phyloP scores from a whole-genome alignment of 2,797 vertebrate species.

The Phoebastria nigripes region DNA sequence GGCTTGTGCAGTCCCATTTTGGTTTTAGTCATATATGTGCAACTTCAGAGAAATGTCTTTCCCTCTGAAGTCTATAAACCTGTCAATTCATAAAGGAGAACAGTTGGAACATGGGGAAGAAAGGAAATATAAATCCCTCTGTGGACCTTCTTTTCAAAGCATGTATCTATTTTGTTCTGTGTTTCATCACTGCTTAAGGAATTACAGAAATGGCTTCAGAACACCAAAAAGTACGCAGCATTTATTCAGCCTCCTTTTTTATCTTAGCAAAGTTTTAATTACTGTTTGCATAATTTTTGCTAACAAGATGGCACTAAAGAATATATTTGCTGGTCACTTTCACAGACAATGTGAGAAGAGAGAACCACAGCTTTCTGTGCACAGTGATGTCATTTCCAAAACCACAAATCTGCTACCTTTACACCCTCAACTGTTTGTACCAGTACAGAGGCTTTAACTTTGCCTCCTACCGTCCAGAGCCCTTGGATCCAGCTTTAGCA shows the following conservation, averaged over 20 bases:
- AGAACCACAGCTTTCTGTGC: background rate
- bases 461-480: background rate
- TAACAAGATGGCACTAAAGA: background rate
- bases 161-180: background rate
- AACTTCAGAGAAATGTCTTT: background rate
- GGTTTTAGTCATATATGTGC: background rate
- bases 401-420: background rate
- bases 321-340: background rate
- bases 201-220: background rate
- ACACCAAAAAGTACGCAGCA: background rate
- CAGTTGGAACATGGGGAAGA: background rate
- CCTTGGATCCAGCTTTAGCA: background rate
- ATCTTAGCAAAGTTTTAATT: background rate
- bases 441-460: background rate
- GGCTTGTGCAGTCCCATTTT: background rate
- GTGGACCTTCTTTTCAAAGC: background rate
- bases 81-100: background rate
- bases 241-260: background rate
- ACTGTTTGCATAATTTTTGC: background rate
- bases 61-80: background rate
- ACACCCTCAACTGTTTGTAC: background rate
- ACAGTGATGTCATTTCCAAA: background rate
- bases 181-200: background rate
- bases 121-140: background rate
- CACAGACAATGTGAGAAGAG: rapidly evolving